A percentile compares a stretch with the other conserved stretches of the same genome.
Conservation (phyloP, 1,140 invertebrate genomes). For the Trachymyrmex cornetzi region DNA sequence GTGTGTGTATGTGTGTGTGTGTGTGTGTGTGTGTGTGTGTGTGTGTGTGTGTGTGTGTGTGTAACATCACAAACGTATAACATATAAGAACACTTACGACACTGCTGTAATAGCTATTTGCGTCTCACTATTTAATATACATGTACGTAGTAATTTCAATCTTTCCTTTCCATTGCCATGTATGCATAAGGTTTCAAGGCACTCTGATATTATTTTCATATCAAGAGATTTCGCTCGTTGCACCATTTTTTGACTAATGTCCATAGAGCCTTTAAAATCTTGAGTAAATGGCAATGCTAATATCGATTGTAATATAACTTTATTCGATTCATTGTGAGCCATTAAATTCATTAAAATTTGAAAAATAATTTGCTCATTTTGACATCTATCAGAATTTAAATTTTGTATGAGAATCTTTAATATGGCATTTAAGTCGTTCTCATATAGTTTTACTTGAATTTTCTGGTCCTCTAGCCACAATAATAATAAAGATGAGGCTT, state of each 20-base stretch:
- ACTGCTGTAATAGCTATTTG: constrained; percentile 77
- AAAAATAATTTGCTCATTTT: constrained; percentile 69
- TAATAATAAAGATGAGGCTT: constrained; percentile 75
- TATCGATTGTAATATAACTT: constrained; percentile 77
- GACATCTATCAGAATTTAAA: constrained; percentile 47
- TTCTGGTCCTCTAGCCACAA: constrained; percentile 71
- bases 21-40: too few relatives aligned
- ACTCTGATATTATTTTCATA: constrained; percentile 76
- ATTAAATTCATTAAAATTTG: constrained; percentile 79
- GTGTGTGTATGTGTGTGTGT: too few relatives aligned
- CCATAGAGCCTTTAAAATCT: constrained; percentile 56
- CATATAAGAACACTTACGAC: constrained; percentile 75
- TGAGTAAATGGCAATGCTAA: constrained; percentile 75
- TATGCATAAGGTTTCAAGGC: constrained; percentile 76
- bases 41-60: too few relatives aligned
- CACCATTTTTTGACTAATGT: constrained; percentile 71
- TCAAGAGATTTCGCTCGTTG: constrained; percentile 74
- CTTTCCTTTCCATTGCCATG: constrained; percentile 72
- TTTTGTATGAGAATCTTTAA: constrained; percentile 67
- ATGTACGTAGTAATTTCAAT: constrained; percentile 76
- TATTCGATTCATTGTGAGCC: constrained; percentile 75
- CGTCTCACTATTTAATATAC: constrained; percentile 67
- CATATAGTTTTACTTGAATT: constrained; percentile 73
- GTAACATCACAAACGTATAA: not conserved
- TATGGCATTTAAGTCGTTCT: constrained; percentile 65